Base-by-base conservation (phyloP, 37 sponge, comb jelly and placozoan species). In the Agelas oroides region DNA sequence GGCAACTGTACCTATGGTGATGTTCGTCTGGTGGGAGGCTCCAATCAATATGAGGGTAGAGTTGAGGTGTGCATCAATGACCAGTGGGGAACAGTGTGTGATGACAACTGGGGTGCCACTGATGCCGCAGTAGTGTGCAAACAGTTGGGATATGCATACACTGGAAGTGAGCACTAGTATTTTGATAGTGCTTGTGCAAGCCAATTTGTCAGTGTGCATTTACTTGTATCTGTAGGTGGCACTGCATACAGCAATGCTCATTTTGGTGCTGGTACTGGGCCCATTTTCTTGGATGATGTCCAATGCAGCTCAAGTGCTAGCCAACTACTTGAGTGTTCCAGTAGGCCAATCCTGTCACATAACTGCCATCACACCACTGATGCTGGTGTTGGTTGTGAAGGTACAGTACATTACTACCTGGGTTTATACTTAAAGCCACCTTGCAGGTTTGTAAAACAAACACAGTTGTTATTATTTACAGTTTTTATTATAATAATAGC, bases 241-340 rank as follows among this genome's bases (percentile, higher is more conserved):
- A 31, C 6, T 33, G 21, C 37, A 32, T 31, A 69, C 70, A 71
- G 72, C 41, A 71, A 71, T 71, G 72, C 72, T 23, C 23, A 40
- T 2, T 71, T 39, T 39, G 72, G 72, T 20, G 38, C 72, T 36
- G 72, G 72, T 37, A 71, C 46, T 40, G 72, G 72, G 15, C 37
- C 40, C 41, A 71, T 39, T 19, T 35, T 40, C 41, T 19, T 71
- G 37, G 72, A 71, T 71, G 72, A 71, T 37, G 72, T 71, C 19
- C 37, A 40, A 1, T 71, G 72, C 41, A 37, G 46, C n/a, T 35
- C 40, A 37, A 40, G 40, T 17, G 46, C 24, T 35, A 36, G 40
- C 24, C 41, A 35, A 20, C 46, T 71, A 15, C 46, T 71, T 15
- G 72, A 71, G 25, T 71, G 72, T 24, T 36, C 72, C 24, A 35